Percentiles rank a stretch among this genome's conserved stretches.
Evolutionary conservation across 2,113 vertebrate genomes (phyloP).

Genomic region (Athene noctua): DNA sequence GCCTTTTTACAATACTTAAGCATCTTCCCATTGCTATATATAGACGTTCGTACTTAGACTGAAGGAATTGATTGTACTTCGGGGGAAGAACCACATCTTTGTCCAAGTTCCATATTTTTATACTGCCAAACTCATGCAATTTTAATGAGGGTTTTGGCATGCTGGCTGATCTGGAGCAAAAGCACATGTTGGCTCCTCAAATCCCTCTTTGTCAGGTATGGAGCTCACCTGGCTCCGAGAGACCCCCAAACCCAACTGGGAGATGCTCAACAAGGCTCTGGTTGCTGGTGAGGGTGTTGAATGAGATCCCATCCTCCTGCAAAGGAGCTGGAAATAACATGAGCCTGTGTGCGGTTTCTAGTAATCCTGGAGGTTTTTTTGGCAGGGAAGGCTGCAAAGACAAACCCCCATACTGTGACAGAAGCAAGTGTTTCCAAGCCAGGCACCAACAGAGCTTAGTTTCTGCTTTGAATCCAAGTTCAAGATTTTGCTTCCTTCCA

Average conservation of each 20-base stretch:
- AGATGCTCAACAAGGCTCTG: background rate
- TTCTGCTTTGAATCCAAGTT: background rate
- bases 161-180: background rate
- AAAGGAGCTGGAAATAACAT: background rate
- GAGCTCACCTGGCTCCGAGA: background rate
- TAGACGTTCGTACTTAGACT: background rate
- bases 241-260: background rate
- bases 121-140: background rate
- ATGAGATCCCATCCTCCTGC: background rate
- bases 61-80: constrained; percentile 1
- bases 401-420: accelerated
- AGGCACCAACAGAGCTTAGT: background rate
- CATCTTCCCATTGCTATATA: background rate
- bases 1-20: background rate
- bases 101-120: background rate
- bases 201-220: background rate
- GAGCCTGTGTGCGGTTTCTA: background rate
- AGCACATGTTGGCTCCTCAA: accelerated
- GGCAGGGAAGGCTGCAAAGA: background rate
- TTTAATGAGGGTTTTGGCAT: background rate
- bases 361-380: background rate
- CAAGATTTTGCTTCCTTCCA: background rate
- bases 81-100: background rate
- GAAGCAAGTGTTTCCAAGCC: background rate
- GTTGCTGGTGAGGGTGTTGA: background rate